Evolutionary conservation across 2,797 vertebrate genomes (phyloP), one percentile per base, ranked within the genome.

Genomic region (Sciurus vulgaris): DNA sequence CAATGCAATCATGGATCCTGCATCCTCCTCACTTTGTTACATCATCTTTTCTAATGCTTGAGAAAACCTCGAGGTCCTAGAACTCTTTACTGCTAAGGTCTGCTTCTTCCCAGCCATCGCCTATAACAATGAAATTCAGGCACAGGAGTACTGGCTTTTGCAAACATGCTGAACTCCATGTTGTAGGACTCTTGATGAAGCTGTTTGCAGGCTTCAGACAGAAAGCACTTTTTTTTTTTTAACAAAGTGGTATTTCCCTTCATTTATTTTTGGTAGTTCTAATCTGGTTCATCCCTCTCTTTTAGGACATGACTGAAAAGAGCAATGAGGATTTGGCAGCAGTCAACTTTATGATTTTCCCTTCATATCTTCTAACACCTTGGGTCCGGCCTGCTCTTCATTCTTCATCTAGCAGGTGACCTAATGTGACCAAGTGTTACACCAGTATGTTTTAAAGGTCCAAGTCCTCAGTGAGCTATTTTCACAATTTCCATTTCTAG

Each of bases 241-340:
- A 77, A 10, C 17, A 76, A 77, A 65, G 35, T 56, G 4, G 5
- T 38, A 15, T 74, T 94, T 89, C 41, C n/a, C 41, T 95, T 65
- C 35, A 0, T 88, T 54, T 69, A 74, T 85, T 49, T 67, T 74
- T 89, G 38, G 30, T 76, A n/a, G 15, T 47, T 76, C 4, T 79
- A 2, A 38, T 87, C 20, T 84, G 81, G 47, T 33, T 77, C 26
- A 59, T 28, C 11, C 3, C 5, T 56, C 5, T 87, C 7, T 94
- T 88, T 74, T 78, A 92, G 82, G 35, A 85, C 22, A 44, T 90
- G 54, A 35, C 17, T 93, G 70, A 83, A 95, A 93, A 69, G 28
- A 91, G 20, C 38, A 86, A 67, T 26, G 67, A 44, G 51, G 63
- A 65, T 24, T 26, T 17, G 35, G 73, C 7, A 81, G 44, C 33